These are phyloP conservation scores for Phalloptychus januarius DNA, from an alignment of 2,797 vertebrate genomes.

Conservation along the genomic window DNA sequence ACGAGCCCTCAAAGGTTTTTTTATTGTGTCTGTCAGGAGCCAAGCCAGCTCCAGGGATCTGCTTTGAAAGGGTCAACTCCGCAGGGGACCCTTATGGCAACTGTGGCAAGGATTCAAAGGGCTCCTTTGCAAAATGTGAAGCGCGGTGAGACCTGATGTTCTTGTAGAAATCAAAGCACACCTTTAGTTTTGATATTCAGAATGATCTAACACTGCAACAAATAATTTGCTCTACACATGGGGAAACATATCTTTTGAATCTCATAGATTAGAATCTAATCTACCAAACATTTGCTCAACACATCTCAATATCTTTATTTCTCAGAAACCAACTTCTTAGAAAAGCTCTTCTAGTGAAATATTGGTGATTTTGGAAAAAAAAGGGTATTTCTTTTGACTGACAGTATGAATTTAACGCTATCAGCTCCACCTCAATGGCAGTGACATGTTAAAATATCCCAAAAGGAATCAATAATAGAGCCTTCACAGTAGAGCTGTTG, in stretches of 20 bases:
- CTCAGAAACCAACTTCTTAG: background rate
- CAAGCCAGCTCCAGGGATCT: conserved; percentile 82
- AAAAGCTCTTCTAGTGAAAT: background rate
- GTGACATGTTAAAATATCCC: background rate
- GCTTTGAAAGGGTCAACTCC: conserved; percentile 89
- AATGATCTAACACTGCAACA: background rate
- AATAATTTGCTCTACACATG: background rate
- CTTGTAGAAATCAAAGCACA: conserved; percentile 24
- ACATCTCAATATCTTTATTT: background rate
- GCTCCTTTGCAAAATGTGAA: conserved; percentile 93
- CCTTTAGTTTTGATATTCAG: conserved; percentile 9
- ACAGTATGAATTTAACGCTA: background rate
- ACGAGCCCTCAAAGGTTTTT: conserved; percentile 13
- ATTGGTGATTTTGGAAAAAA: background rate
- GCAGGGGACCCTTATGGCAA: conserved; percentile 98
- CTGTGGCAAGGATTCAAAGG: conserved; percentile 94
- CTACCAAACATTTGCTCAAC: background rate
- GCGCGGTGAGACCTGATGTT: conserved; percentile 78
- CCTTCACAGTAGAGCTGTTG: background rate
- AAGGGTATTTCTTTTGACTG: background rate
- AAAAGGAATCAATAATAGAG: background rate
- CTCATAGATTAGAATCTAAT: background rate
- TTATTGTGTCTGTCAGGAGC: conserved; percentile 79
- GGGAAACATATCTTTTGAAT: conserved; percentile 8
- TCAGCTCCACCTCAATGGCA: background rate